Evolutionary conservation across 2,888 invertebrate genomes (phyloP).

Genomic region (Rhorus exstirpatorius): DNA sequence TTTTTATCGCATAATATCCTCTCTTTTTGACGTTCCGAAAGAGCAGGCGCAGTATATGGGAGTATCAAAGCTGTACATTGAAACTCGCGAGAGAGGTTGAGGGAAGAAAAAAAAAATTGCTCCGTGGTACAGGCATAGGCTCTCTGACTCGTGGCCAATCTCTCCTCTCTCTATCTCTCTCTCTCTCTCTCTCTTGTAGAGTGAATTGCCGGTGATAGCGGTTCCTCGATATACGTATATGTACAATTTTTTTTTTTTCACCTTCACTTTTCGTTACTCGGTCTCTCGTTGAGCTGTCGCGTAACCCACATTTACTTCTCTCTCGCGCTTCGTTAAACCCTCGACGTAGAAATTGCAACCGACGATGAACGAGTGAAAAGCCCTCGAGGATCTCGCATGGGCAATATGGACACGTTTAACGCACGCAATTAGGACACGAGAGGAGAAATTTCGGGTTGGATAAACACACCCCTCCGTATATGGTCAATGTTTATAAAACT

Average conservation of each 20-base stretch:
- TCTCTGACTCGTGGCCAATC: constrained; percentile 30
- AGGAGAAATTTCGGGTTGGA: constrained; percentile 51
- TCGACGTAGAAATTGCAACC: constrained; percentile 50
- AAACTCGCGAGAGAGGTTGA: background rate
- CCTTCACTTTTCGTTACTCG: constrained; percentile 13
- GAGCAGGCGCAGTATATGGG: constrained; percentile 56
- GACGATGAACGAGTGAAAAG: constrained; percentile 52
- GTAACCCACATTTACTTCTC: constrained; percentile 55
- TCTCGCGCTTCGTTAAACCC: constrained; percentile 53
- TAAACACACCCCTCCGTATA: constrained; percentile 27
- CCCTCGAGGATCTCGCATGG: constrained; percentile 13
- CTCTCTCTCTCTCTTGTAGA: constrained; percentile 51
- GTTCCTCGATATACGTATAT: constrained; percentile 12
- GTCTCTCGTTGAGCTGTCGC: constrained; percentile 35
- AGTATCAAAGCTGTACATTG: constrained; percentile 63
- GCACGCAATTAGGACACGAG: constrained; percentile 67
- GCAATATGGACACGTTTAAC: constrained; percentile 35
- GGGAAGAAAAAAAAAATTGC: constrained; percentile 32
- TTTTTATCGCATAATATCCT: constrained; percentile 60
- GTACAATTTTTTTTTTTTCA: constrained; percentile 8
- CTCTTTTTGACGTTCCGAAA: constrained; percentile 53
- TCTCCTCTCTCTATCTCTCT: too few relatives aligned
- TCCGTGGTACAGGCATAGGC: background rate
- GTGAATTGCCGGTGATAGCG: constrained; percentile 58
- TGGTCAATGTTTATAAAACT: constrained; percentile 62